Evolutionary conservation across 2,113 vertebrate species (phyloP), one percentile per base, ranked within the genome.

Genomic region (Microtus pennsylvanicus): DNA sequence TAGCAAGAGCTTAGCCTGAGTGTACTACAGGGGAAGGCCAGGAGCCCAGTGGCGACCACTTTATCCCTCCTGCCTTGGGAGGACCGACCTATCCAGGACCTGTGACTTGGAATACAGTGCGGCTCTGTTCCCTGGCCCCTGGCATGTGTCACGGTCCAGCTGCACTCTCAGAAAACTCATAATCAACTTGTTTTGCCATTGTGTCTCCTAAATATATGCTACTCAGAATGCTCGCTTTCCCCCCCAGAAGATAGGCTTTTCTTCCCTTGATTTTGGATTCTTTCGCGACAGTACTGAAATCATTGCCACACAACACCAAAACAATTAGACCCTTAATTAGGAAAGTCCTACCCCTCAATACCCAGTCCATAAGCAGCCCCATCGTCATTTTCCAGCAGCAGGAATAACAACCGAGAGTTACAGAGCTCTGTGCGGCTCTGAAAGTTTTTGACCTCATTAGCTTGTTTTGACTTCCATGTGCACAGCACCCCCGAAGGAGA

Each of bases 301-400:
- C 61, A 58, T 65, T 21, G 42, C 38, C 80, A 33, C 69, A 69
- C n/a, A 61, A 77, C 70, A 89, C 28, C 61, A 6, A 93, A 94
- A 92, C 58, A 90, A 93, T 94, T 24, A 90, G 90, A 92, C 24
- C 24, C 67, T 87, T 85, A 94, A 94, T 81, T 93, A 90, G 93
- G 89, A 90, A 87, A 72, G 38, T 28, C 42, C 47, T 74, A 28
- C 10, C 77, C 35, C 50, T 38, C 35, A 17, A n/a, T 28, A 24
- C 69, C 86, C 45, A 67, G 87, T 80, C 22, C 26, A n/a, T 83
- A 38, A 75, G 47, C 28, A 65, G 63, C 14, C 94, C 38, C 4
- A 0, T 8, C n/a, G 87, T 45, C 94, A 61, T 80, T 74, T 69
- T 82, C 75, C 42, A 70, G 83, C 78, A 94, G 77, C 16, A 47